phyloP scores from a whole-genome alignment of 2,797 vertebrate genomes.

The Hippocampus kuda region DNA sequence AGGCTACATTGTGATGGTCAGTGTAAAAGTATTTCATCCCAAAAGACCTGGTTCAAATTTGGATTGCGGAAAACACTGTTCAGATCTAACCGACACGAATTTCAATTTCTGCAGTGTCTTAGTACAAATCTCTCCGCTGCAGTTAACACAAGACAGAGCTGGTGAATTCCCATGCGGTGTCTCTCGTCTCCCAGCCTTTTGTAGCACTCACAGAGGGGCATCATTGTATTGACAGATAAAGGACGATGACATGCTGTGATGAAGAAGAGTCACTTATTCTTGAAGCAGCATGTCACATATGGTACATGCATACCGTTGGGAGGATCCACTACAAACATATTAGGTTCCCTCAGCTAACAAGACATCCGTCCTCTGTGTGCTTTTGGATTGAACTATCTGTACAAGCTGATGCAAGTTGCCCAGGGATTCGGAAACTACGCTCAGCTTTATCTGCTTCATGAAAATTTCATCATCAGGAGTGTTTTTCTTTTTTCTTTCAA shows the following conservation, averaged over 20 bases:
- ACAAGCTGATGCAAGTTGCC: constrained; percentile 60
- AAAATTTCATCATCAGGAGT: constrained; percentile 62
- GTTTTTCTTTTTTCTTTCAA: constrained; percentile 8
- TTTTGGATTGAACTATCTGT: constrained; percentile 43
- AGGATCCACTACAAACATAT: constrained; percentile 21
- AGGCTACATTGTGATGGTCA: not conserved
- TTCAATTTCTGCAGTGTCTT: constrained; percentile 3
- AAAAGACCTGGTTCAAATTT: not conserved
- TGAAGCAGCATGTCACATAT: constrained; percentile 20
- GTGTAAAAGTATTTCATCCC: not conserved
- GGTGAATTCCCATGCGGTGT: not conserved
- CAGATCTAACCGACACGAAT: not conserved
- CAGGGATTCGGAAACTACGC: constrained; percentile 60
- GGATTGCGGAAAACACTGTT: not conserved
- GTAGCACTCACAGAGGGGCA: constrained; percentile 14
- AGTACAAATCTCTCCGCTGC: constrained; percentile 7
- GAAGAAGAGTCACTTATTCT: constrained; percentile 7
- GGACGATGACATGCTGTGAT: constrained; percentile 13
- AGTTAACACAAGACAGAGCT: not conserved
- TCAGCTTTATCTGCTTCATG: constrained; percentile 63
- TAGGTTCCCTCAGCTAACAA: constrained; percentile 24
- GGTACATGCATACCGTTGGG: constrained; percentile 4
- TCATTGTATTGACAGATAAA: constrained; percentile 19
- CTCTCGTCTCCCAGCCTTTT: constrained; percentile 9
- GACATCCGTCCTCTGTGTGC: constrained; percentile 32